Evolutionary conservation across 2,888 invertebrate species (phyloP).

Genomic region (Dermolepida albohirtum): DNA sequence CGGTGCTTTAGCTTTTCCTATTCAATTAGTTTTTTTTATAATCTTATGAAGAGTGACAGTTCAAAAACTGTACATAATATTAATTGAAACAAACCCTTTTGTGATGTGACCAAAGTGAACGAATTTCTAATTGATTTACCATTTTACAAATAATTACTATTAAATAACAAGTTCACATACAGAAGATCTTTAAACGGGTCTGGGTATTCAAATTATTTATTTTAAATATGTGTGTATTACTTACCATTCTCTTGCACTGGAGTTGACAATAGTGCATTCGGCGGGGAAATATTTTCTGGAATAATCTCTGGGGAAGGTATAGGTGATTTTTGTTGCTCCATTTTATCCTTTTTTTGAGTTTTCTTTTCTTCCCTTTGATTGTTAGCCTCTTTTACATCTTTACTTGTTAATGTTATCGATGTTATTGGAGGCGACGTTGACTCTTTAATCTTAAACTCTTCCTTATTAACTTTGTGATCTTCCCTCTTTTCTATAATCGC

Average conservation of each 20-base stretch:
- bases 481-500: constrained; percentile 27
- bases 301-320: constrained; percentile 23
- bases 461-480: constrained; percentile 32
- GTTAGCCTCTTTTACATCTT: constrained; percentile 39
- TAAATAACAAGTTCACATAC: no score
- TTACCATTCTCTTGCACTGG: constrained; percentile 43
- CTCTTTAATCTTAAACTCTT: constrained; percentile 31
- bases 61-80: no score
- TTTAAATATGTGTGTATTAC: constrained; percentile 23
- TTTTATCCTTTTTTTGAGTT: constrained; percentile 43
- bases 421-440: constrained; percentile 18
- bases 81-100: no score
- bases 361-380: constrained; percentile 47
- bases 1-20: no score
- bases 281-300: constrained; percentile 32
- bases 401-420: constrained; percentile 5
- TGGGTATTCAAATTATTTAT: no score
- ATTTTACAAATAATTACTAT: no score
- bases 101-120: no score
- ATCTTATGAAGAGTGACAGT: no score
- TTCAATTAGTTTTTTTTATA: no score
- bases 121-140: no score
- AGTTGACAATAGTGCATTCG: constrained; percentile 14
- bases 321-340: constrained; percentile 28
- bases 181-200: no score